Evolutionary conservation across 2,797 vertebrate species (phyloP).

Genomic region (Anguilla megastoma): DNA sequence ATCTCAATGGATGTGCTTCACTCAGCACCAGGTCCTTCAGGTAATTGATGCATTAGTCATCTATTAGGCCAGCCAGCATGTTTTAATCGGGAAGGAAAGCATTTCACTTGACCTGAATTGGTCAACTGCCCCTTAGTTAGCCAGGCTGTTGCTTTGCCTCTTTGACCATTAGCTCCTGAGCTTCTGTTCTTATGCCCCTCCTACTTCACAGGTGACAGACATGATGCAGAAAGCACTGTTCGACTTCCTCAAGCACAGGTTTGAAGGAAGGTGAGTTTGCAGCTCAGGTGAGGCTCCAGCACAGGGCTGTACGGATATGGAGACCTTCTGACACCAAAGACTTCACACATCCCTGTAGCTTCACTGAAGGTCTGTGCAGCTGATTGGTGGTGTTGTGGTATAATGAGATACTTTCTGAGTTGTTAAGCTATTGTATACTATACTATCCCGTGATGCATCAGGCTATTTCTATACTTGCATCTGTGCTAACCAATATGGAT

Average conservation of each 20-base stretch:
- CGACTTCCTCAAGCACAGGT: constrained; percentile 95
- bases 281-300: not conserved
- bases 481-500: not conserved
- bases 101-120: not conserved
- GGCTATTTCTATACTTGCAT: not conserved
- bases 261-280: constrained; percentile 87
- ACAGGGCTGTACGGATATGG: not conserved
- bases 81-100: constrained; percentile 9
- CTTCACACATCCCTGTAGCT: not conserved
- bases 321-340: not conserved
- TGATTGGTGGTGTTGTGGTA: not conserved
- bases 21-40: not conserved
- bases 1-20: not conserved
- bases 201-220: constrained; percentile 83
- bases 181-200: not conserved
- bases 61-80: not conserved
- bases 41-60: not conserved
- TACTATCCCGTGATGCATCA: not conserved
- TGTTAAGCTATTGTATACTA: not conserved
- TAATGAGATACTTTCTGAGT: not conserved
- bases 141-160: not conserved
- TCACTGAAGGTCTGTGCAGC: not conserved
- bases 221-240: constrained; percentile 99
- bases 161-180: not conserved
- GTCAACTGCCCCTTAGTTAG: constrained; percentile 17